These are phyloP conservation scores for Drosophila prolongata DNA, from an alignment of 2,888 invertebrate genomes.

Conservation along the genomic window DNA sequence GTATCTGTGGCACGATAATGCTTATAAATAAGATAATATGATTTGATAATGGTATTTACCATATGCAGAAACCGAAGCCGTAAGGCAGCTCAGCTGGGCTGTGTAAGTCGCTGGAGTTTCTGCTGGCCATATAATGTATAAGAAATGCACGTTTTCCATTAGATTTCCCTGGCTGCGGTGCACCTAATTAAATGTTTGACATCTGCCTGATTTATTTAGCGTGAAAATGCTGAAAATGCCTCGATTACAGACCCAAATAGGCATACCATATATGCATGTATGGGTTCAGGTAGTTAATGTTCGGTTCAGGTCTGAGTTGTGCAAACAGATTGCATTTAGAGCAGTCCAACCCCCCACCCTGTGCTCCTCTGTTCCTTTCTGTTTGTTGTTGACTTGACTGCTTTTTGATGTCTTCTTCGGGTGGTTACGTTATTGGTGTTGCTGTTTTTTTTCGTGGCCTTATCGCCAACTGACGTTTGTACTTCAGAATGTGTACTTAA, in stretches of 20 bases:
- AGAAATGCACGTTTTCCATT: not conserved
- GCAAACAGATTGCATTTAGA: constrained; percentile 76
- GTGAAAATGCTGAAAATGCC: constrained; percentile 25
- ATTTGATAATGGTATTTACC: constrained; percentile 84
- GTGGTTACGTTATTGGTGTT: constrained; percentile 33
- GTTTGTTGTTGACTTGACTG: constrained; percentile 60
- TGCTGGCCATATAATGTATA: constrained; percentile 1
- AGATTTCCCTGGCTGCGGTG: constrained; percentile 22
- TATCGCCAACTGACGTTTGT: constrained; percentile 80
- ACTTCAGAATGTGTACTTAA: constrained; percentile 81
- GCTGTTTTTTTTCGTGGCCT: constrained; percentile 45
- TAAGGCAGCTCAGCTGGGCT: constrained; percentile 29
- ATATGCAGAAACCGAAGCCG: constrained; percentile 76
- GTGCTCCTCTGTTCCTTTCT: constrained; percentile 38
- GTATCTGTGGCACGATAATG: constrained; percentile 82
- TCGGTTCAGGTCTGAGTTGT: constrained; percentile 39
- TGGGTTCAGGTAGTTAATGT: constrained; percentile 4
- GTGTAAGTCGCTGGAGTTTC: constrained; percentile 10
- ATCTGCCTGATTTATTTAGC: constrained; percentile 31
- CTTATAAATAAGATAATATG: constrained; percentile 84
- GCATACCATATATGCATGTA: not conserved
- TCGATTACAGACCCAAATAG: not conserved
- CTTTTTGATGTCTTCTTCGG: constrained; percentile 65
- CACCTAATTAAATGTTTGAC: constrained; percentile 49
- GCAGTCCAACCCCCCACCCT: constrained; percentile 38